phyloP scores from a whole-genome alignment of 1,140 invertebrate species.

The Nilaparvata lugens region DNA sequence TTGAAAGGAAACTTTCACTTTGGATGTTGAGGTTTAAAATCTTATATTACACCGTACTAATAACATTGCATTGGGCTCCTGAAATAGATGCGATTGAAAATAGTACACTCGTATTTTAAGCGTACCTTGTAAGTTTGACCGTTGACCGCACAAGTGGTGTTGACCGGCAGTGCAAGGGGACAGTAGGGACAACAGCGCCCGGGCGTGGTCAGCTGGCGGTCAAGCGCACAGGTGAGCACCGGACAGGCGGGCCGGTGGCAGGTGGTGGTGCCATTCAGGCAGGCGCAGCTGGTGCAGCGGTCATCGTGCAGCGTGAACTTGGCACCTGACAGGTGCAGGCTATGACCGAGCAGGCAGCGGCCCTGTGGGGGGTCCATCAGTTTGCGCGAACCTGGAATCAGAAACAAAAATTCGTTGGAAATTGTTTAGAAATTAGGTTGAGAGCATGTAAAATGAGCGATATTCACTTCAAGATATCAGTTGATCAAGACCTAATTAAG shows the following conservation, averaged over 20 bases:
- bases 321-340: slow-evolving; percentile 47
- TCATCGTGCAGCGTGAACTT: slow-evolving; percentile 63
- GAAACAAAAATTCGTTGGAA: too few relatives aligned
- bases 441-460: too few relatives aligned
- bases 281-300: slow-evolving; percentile 73
- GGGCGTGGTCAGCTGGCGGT: slow-evolving; percentile 50
- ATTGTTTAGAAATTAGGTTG: too few relatives aligned
- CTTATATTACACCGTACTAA: too few relatives aligned
- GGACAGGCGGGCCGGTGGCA: slow-evolving; percentile 73
- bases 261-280: slow-evolving; percentile 61
- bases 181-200: slow-evolving; percentile 72
- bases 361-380: slow-evolving; percentile 40
- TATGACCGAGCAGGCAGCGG: slow-evolving; percentile 59
- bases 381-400: slow-evolving; percentile 29
- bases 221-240: slow-evolving; percentile 64
- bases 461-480: too few relatives aligned
- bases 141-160: slow-evolving; percentile 49
- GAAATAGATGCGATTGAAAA: too few relatives aligned
- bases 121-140: slow-evolving; percentile 58
- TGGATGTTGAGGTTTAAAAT: too few relatives aligned
- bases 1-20: too few relatives aligned
- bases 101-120: too few relatives aligned
- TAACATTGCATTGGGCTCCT: too few relatives aligned
- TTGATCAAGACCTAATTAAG: too few relatives aligned
- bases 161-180: slow-evolving; percentile 30